Base-by-base conservation (phyloP, 2,888 invertebrate genomes). In the Habrosyne pyritoides region DNA sequence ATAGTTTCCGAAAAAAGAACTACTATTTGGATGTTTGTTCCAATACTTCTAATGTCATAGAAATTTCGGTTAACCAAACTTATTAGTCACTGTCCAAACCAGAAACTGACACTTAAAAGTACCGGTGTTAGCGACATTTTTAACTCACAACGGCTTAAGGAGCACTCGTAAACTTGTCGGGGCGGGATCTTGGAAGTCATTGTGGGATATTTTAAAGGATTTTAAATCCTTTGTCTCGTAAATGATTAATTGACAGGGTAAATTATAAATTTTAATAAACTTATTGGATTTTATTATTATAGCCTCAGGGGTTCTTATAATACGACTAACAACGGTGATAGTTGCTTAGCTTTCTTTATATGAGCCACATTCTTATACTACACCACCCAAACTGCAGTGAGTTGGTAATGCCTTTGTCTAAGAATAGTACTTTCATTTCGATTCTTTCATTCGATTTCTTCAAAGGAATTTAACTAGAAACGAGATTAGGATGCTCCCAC, bases 401-500 rank as follows among this genome's bases (percentile, higher is more conserved):
- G n/a, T 33, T 33, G n/a, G 5, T n/a, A 33, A 33, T 33, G n/a
- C 7, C 8, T 42, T 42, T 42, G 18, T 14, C 8, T 7, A 42
- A 42, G n/a, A 42, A 42, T 42, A 42, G 42, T 18, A n/a, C 42
- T n/a, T 18, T 42, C 42, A 18, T 42, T 7, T 18, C 8, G 18
- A 51, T 53, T 49, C 59, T 67, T 73, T 77, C 69, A 69, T 75
- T 75, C 52, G 63, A 78, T 77, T 75, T 78, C 68, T 71, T 77
- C 71, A 67, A 75, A 70, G 69, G 65, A 79, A 73, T 72, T 81
- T 83, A 76, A 82, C 42, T 79, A 85, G 81, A 83, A 76, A 80
- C 72, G 60, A 81, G 83, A 87, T 87, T 85, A 83, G 76, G 78
- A 84, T 81, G 81, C 74, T 22, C n/a, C 12, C 78, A 81, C 76